phyloP scores from a whole-genome alignment of 2,888 invertebrate species.

The Thelaira solivaga region DNA sequence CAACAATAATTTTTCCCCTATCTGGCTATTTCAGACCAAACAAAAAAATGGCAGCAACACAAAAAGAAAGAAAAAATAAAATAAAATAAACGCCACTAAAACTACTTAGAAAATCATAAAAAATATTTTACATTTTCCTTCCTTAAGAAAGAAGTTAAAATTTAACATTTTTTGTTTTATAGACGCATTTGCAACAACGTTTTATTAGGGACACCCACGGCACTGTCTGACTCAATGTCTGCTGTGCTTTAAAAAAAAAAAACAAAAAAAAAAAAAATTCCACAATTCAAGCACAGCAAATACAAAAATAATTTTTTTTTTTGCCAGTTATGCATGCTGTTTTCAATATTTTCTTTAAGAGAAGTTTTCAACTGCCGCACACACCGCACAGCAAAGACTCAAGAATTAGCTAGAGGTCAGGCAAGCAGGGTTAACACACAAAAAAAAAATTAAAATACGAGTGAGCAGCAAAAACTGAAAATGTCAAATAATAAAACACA shows the following conservation, averaged over 20 bases:
- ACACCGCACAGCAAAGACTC: background rate
- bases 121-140: constrained; percentile 41
- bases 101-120: constrained; percentile 50
- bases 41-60: too few species aligned
- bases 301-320: background rate
- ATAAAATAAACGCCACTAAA: constrained; percentile 39
- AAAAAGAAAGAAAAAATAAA: constrained; percentile 7
- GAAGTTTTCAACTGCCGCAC: too few species aligned
- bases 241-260: too few species aligned
- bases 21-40: too few species aligned
- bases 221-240: constrained; percentile 59
- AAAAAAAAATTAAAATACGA: constrained; percentile 54
- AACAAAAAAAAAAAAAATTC: background rate
- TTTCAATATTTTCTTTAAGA: too few species aligned
- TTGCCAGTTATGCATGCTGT: too few species aligned
- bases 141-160: background rate
- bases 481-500: constrained; percentile 48
- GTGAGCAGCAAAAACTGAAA: too few species aligned
- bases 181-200: constrained; percentile 18
- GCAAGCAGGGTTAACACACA: constrained; percentile 9
- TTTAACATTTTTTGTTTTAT: too few species aligned
- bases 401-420: constrained; percentile 43
- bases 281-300: background rate
- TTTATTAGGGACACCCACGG: constrained; percentile 44
- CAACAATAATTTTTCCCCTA: constrained; percentile 23